Evolutionary conservation across 2,113 vertebrate species (phyloP), one percentile per base, ranked within the genome.

Genomic region (Caloenas nicobarica): DNA sequence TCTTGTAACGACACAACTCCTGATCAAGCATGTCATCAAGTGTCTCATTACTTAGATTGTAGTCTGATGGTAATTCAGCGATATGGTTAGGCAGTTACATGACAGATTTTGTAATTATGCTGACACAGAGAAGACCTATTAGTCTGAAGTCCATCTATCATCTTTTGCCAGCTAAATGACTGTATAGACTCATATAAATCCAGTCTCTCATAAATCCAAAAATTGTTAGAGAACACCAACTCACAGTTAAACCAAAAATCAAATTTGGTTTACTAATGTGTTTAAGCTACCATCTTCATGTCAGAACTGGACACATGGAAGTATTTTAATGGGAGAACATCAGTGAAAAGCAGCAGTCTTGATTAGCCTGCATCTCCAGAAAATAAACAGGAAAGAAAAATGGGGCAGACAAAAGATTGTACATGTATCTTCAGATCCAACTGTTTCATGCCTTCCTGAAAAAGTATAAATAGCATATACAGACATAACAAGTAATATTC

Each of bases 101-200:
- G 93, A 92, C 66, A 93, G 61, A 88, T 86, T 68, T 79, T 60
- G 80, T 79, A 48, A 88, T 88, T 82, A 82, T 25, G 23, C 71
- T 88, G 74, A 89, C 36, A 61, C 11, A 9, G 78, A 89, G 54
- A 78, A 91, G 81, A 91, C 34, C 82, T 69, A 73, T 69, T 76
- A 81, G 70, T 60, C 66, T 91, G 34, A 87, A 91, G 89, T 38
- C 77, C 65, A 85, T 62, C 82, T 51, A 81, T 87, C 80, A 90
- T 25, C 76, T 90, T 72, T 65, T 70, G 51, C 44, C 36, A 91
- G 88, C 17, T 61, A 82, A 86, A 50, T 82, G 21, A 61, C 62
- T 89, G 4, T 4, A 44, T 1, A 58, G 40, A 44, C 31, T 77
- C 7, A 11, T 25, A 61, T n/a, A 80, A 93, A 95, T 29, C 74